These are phyloP conservation scores for Melanerpes formicivorus DNA, from an alignment of 2,113 vertebrate species.

Conservation along the genomic window DNA sequence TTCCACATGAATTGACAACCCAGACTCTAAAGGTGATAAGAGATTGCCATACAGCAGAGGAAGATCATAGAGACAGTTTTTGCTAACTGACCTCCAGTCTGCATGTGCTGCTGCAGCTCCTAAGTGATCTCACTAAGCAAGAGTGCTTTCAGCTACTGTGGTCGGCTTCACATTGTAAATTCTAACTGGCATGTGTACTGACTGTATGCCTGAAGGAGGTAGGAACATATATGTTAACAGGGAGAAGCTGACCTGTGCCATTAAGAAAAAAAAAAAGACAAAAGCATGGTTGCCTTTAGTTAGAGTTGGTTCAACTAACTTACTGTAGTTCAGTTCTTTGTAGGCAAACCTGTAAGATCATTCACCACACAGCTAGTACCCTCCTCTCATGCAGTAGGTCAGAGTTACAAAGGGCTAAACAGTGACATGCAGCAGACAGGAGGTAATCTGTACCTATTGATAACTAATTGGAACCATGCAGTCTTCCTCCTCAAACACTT, in stretches of 20 bases:
- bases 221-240: not conserved
- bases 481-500: not conserved
- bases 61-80: not conserved
- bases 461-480: not conserved
- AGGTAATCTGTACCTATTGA: not conserved
- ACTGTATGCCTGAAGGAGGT: not conserved
- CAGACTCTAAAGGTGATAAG: not conserved
- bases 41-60: not conserved
- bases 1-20: not conserved
- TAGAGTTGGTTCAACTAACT: not conserved
- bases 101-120: not conserved
- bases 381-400: not conserved
- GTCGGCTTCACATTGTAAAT: not conserved
- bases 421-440: not conserved
- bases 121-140: not conserved
- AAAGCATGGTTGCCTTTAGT: not conserved
- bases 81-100: not conserved
- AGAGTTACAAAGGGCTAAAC: not conserved
- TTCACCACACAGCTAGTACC: not conserved
- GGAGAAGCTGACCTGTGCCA: no score
- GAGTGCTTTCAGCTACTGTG: not conserved
- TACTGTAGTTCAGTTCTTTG: accelerated
- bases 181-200: not conserved
- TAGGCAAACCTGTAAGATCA: not conserved
- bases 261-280: not conserved